These are phyloP conservation scores for Nicator chloris DNA, from an alignment of 2,113 vertebrate species.

Conservation along the genomic window DNA sequence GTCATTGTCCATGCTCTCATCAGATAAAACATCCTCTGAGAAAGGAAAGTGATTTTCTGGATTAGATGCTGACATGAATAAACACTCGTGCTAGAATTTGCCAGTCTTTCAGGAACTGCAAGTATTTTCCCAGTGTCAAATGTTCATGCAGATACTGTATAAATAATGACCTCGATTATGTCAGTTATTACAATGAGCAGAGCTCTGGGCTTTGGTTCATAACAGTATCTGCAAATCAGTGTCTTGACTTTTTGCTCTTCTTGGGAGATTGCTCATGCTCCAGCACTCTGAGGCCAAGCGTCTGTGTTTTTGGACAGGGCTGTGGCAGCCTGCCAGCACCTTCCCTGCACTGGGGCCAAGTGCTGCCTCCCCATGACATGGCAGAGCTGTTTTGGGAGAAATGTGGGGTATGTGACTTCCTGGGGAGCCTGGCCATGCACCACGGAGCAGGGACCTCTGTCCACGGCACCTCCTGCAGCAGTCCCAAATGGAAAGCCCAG, in stretches of 20 bases:
- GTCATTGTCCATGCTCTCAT: background rate
- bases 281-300: background rate
- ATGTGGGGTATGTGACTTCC: background rate
- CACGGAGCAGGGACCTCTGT: background rate
- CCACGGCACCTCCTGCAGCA: background rate
- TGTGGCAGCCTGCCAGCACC: background rate
- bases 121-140: constrained; percentile 47
- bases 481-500: background rate
- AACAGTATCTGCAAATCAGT: constrained; percentile 29
- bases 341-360: background rate
- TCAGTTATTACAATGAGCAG: constrained; percentile 45
- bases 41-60: background rate
- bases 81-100: background rate
- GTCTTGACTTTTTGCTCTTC: constrained; percentile 1
- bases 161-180: constrained; percentile 28
- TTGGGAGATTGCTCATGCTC: background rate
- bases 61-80: background rate
- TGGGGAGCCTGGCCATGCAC: background rate
- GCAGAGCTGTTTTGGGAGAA: background rate
- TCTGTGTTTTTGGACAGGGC: background rate
- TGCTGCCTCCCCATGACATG: fast-evolving
- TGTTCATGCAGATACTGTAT: constrained; percentile 38
- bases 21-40: background rate
- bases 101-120: constrained; percentile 35
- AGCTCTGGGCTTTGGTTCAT: constrained; percentile 44